Base-by-base conservation (phyloP, 1,140 invertebrate species). In the Lethrus apterus region DNA sequence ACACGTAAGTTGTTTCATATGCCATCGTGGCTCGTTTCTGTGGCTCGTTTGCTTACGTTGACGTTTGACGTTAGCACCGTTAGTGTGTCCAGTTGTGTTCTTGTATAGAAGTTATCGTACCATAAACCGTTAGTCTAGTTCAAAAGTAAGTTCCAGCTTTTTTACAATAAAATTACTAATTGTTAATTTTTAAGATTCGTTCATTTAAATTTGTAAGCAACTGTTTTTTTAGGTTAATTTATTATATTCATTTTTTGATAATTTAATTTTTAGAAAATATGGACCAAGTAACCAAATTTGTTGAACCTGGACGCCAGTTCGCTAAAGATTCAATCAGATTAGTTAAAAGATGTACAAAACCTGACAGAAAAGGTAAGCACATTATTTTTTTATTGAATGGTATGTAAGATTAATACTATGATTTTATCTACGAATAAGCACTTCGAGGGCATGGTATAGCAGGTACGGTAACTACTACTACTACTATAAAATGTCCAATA, bases 281-380 rank as follows among this genome's bases (percentile, higher is more conserved):
- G 95, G 95, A 99, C 83, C 94, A 98, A 79, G 83, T 98, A 59
- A 85, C 88, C 60, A 88, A 88, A 70, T 86, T 96, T 59, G 74
- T 95, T 49, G 93, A 98, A 68, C 97, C 97, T 57, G 89, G 84
- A 43, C 84, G 89, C 59, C 89, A 93, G 61, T 99, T 99, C 69
- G 80, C 92, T 58, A 99, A 99, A 72, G 96, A 99, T 69, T 99
- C 96, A 10, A 81, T 92, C 55, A 78, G 96, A 69, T 77, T 99
- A 59, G 92, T 99, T 1, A 98, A 98, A 72, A 86, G 96, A 69
- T 99, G 97, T 70, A 99, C 96, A 35, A 99, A 99, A 70, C 97
- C 97, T 35, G 96, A 99, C 69, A 81, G 94, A 63, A 98, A 95
- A 89, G 93, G 92, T 94, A 76, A 62, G 57, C 1, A 33, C 14